phyloP scores from a whole-genome alignment of 1,140 invertebrate species.

The Papilio xuthus region DNA sequence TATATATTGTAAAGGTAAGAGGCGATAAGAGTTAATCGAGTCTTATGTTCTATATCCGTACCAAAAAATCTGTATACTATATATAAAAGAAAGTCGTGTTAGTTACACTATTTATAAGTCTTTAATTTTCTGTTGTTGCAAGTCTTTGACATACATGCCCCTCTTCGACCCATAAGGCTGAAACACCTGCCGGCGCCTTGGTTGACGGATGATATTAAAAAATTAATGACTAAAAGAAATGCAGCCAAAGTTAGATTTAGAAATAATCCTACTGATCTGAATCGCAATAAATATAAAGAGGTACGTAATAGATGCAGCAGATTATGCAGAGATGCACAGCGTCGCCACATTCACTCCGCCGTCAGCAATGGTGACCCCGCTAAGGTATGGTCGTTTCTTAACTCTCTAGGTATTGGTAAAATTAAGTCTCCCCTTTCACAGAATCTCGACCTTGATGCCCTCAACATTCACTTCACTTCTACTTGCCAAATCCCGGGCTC shows the following conservation, averaged over 20 bases:
- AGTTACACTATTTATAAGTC: too few species aligned
- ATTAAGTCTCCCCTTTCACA: neutral
- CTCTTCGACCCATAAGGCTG: slow-evolving; percentile 31
- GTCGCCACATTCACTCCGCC: slow-evolving; percentile 43
- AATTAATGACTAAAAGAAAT: slow-evolving; percentile 21
- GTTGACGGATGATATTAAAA: slow-evolving; percentile 40
- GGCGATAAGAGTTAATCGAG: too few species aligned
- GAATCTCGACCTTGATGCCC: slow-evolving; percentile 11
- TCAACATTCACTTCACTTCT: slow-evolving; percentile 6
- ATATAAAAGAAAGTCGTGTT: too few species aligned
- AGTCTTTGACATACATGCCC: slow-evolving; percentile 17
- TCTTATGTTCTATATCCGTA: too few species aligned
- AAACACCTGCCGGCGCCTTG: slow-evolving; percentile 40
- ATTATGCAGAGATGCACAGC: slow-evolving; percentile 45
- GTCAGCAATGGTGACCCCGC: slow-evolving; percentile 43
- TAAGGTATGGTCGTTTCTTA: slow-evolving; percentile 46
- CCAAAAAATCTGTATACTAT: too few species aligned
- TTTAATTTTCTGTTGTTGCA: neutral
- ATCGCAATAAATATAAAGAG: neutral
- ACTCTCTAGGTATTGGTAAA: slow-evolving; percentile 44
- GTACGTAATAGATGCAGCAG: slow-evolving; percentile 18
- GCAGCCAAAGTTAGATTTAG: slow-evolving; percentile 26
- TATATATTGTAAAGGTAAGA: too few species aligned
- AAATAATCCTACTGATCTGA: neutral
- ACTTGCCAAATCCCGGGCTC: neutral